Evolutionary conservation across 2,888 invertebrate species (phyloP).

Genomic region (Andrena fulva): DNA sequence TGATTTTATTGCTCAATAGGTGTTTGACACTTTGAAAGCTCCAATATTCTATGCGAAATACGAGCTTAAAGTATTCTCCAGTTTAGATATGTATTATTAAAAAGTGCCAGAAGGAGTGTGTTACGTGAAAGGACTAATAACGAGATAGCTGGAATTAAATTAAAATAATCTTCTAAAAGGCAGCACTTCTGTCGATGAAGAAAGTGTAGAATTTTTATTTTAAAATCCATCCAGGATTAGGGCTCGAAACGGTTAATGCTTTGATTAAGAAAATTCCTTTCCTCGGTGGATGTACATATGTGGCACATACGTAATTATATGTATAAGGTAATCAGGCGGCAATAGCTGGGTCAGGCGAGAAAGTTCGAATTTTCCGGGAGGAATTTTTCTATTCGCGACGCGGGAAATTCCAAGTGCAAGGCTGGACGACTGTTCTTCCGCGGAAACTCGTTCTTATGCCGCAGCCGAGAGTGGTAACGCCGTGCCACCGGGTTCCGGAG

Average conservation of each 20-base stretch:
- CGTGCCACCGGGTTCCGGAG: slow-evolving; percentile 32
- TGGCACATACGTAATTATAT: not conserved
- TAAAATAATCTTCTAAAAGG: not conserved
- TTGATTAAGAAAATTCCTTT: not conserved
- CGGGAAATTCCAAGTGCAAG: slow-evolving; percentile 34
- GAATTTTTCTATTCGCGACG: slow-evolving; percentile 38
- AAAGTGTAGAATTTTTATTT: not conserved
- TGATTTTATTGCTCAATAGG: too few relatives aligned
- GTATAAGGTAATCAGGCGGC: not conserved
- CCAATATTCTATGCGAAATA: too few relatives aligned
- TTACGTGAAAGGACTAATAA: too few relatives aligned
- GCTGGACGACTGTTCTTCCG: slow-evolving; percentile 36
- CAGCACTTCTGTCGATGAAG: not conserved
- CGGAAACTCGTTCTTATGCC: slow-evolving; percentile 48
- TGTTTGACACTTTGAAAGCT: too few relatives aligned
- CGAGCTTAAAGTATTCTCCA: too few relatives aligned
- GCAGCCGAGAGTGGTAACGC: slow-evolving; percentile 46
- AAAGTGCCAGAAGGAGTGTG: too few relatives aligned
- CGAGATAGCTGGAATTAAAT: not conserved
- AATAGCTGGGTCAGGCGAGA: not conserved
- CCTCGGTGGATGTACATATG: not conserved
- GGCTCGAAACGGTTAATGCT: not conserved
- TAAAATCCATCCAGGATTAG: not conserved
- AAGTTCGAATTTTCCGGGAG: slow-evolving; percentile 30
- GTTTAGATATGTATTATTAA: too few relatives aligned